Evolutionary conservation across 1,140 invertebrate genomes (phyloP), one percentile per base, ranked within the genome.

Genomic region (Pseudomyrmex flavicornis): DNA sequence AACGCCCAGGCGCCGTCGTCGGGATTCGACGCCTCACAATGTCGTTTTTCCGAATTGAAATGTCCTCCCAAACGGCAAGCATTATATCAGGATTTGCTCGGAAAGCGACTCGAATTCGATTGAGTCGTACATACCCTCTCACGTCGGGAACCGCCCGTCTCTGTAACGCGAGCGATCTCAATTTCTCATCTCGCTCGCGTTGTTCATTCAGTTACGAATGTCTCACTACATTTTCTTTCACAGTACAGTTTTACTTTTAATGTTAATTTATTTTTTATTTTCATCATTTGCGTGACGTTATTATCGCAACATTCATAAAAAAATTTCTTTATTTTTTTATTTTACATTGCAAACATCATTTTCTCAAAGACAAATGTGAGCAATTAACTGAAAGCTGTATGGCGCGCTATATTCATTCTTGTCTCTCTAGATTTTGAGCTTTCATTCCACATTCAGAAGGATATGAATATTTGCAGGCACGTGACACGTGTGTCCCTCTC

Each of bases 21-120:
- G 2, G 48, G 22, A 44, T 76, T 66, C 61, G 35, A 35, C 62
- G 13, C 12, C 17, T 22, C 85, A 84, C 74, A 74, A 85, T 90
- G 86, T 90, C 90, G 85, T 88, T 89, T 89, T 90, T 86, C 85
- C 35, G 48, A 26, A 86, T 84, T 70, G 83, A 84, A 83, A 69
- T 63, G 61, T 86, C n/a, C n/a, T 88, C 76, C 72, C 72, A 44
- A 22, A 76, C 61, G 35, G 74, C 62, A 63, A 44, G 74, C 35
- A 77, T 77, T 77, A 68, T 77, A 68, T 66, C 62, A 79, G 87
- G 88, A 91, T 91, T 91, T 91, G 90, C 89, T 90, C 91, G 84
- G 91, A 89, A 91, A 73, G 85, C 89, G 90, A 91, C 88, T 91
- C 88, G 86, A 85, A 68, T 88, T 89, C 84, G 88, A 91, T 91